Evolutionary conservation across 1,140 invertebrate genomes (phyloP), one percentile per base, ranked within the genome.

Genomic region (Temnothorax curvispinosus): DNA sequence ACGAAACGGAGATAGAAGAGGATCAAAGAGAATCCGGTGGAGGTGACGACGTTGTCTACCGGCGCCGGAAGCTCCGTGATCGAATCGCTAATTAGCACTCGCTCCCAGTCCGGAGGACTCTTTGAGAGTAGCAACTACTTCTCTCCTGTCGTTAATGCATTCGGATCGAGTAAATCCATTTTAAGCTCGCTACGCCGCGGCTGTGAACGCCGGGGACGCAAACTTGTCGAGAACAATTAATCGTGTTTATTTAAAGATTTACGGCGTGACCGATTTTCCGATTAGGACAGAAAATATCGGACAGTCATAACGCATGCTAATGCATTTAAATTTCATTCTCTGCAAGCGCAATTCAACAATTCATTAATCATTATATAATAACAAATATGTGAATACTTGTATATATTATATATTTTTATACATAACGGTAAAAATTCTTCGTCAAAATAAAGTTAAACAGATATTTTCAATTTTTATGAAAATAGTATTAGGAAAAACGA

Each of bases 91-190:
- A 90, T 90, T 90, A 90, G 77, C 82, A 56, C 76, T 82, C 87
- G 75, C 87, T 89, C 72, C 80, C 88, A 54, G 47, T 27, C 32
- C 62, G 65, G 47, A 54, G 62, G 58, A 90, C 89, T 90, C 89
- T 90, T 90, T 90, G 89, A 87, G 38, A 74, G 60, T 52, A 65
- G 74, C 87, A 56, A 67, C 65, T 90, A 85, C 69, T 76, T 52
- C 88, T 82, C 76, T 75, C 35, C 75, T 2, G 11, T 78, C 85
- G 88, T 81, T 90, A 90, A 90, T 90, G 81, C 89, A 90, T 90
- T 90, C 88, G 88, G 88, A 90, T 90, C 89, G 86, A 87, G 89
- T 87, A 90, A 90, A 90, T 90, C 89, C 80, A 88, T 89, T 90
- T 90, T 90, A 89, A 89, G 76, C 84, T 71, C 75, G 82, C 65